Conservation (phyloP, 2,888 invertebrate species). For the Mesorhabditis sp. region DNA sequence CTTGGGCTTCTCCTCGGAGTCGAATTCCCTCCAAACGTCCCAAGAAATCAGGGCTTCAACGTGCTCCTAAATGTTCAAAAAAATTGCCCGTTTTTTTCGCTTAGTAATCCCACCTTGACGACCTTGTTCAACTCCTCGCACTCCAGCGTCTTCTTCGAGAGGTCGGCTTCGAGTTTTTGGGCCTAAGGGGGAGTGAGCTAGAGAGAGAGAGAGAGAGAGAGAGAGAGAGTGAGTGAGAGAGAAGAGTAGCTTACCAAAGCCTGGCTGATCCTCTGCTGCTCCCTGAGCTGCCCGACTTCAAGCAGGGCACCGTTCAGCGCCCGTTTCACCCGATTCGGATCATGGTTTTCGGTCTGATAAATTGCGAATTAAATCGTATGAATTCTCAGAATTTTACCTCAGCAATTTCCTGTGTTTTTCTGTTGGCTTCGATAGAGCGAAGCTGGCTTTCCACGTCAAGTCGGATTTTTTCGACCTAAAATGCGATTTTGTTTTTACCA, state of each 20-base stretch:
- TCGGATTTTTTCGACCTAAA: neutral
- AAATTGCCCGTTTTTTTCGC: too few species aligned
- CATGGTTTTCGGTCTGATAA: neutral
- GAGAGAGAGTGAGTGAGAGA: too few species aligned
- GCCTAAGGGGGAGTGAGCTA: neutral
- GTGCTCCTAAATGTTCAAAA: neutral
- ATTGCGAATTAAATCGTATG: neutral
- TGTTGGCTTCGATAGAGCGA: neutral
- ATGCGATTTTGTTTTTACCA: neutral
- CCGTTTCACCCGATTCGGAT: neutral
- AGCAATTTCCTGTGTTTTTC: neutral
- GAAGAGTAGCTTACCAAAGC: neutral
- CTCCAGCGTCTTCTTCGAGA: neutral
- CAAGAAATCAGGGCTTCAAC: neutral
- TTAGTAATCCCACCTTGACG: neutral
- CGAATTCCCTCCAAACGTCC: neutral
- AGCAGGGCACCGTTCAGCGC: neutral
- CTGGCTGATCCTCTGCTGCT: neutral
- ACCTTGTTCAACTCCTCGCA: neutral
- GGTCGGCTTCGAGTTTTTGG: slow-evolving; percentile 1
- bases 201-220: neutral
- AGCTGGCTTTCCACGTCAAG: slow-evolving; percentile 1
- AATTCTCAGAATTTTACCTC: neutral
- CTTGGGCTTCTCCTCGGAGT: neutral
- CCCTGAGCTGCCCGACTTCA: neutral